Evolutionary conservation across 2,888 invertebrate species (phyloP), one percentile per base, ranked within the genome.

Genomic region (Liposcelis brunnea): DNA sequence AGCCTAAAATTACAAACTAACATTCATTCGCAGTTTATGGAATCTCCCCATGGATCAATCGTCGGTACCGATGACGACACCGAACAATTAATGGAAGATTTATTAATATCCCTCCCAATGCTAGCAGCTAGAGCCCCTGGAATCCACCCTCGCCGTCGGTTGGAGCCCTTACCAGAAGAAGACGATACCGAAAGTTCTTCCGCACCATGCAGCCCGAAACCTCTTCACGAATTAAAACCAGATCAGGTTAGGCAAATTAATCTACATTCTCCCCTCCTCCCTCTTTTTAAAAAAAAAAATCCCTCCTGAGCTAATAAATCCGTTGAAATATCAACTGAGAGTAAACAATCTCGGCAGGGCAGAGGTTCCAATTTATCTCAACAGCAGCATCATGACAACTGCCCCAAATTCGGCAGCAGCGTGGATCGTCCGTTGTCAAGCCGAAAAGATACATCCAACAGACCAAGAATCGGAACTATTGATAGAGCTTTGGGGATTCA

Each of bases 81-180:
- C 0, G 84, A 84, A 54, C 66, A 80, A 42, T 80, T 82, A 77
- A 82, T 81, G 82, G 81, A 81, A 53, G 82, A 82, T 55, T 68
- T 81, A 4, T 61, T 82, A 36, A 79, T 81, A 78, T 77, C 80
- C 7, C 80, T 80, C 1, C 80, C 80, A 1, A 77, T 80, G 56
- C 75, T 77, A n/a, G 77, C 78, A 51, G 77, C 79, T 37, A 74
- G 74, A 1, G 66, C 80, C 45, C 66, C 80, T 51, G 81, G 80
- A 31, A 62, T 82, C 32, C 61, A 81, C 50, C 80, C 80, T 50
- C 72, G 82, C 71, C 74, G 64, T 55, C 73, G 84, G 53, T 64
- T 86, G 57, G 86, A 86, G 60, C 85, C 86, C 43, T 69, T 86
- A 5, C 74, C 82, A 52, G 85, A 86, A 63, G 86, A 86, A 64